These are phyloP conservation scores for Microplitis mediator DNA, from an alignment of 1,140 invertebrate species.

Conservation along the genomic window DNA sequence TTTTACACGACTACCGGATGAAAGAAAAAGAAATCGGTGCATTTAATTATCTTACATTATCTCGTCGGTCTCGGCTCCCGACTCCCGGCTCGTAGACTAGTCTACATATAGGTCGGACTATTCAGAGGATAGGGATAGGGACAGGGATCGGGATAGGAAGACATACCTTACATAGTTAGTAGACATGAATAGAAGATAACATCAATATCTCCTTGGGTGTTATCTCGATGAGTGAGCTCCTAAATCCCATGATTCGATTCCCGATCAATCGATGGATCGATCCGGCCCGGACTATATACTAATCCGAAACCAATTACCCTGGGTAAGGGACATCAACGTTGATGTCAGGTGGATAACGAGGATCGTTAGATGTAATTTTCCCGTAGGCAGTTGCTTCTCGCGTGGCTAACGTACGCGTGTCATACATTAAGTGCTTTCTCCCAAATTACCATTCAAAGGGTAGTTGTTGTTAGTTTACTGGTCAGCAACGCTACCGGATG, in stretches of 20 bases:
- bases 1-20: not conserved
- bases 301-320: conserved; percentile 14
- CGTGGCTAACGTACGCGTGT: no score
- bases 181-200: not conserved
- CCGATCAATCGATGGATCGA: not conserved
- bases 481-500: not conserved
- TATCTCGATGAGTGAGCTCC: not conserved
- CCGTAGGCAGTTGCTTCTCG: not conserved
- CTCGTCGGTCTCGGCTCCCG: not conserved
- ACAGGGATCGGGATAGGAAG: no score
- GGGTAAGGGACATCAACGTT: not conserved
- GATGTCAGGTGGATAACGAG: conserved; percentile 5
- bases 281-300: not conserved
- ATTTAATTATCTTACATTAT: conserved; percentile 26
- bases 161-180: not conserved
- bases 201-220: not conserved
- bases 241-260: conserved; percentile 6
- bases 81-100: no score
- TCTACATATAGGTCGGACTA: no score
- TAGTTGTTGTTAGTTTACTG: not conserved
- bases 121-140: no score
- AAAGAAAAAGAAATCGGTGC: conserved; percentile 1
- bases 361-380: conserved; percentile 2
- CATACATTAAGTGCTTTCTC: no score
- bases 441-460: no score